Percentiles rank a stretch among this genome's conserved stretches.
These are phyloP conservation scores for Serinus canaria DNA, from an alignment of 2,113 vertebrate species.

Conservation along the genomic window DNA sequence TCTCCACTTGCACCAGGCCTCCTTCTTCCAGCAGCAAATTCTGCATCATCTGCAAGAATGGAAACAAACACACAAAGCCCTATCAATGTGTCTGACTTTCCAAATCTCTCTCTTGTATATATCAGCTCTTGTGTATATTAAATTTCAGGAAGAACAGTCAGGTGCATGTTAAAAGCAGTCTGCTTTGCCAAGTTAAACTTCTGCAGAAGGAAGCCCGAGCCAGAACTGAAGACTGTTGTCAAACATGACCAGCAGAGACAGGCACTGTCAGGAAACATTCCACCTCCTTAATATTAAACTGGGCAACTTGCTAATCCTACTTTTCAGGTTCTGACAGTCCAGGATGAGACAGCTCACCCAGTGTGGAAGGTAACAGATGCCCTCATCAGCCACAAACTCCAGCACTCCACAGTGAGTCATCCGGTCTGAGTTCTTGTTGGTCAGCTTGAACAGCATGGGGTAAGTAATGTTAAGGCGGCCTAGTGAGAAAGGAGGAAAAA, in stretches of 20 bases:
- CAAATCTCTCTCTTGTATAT: neutral
- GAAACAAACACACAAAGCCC: neutral
- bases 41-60: slow-evolving; percentile 93
- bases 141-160: neutral
- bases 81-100: neutral
- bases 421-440: slow-evolving; percentile 96
- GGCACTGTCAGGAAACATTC: neutral
- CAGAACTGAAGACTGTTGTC: neutral
- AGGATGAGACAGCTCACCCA: slow-evolving; percentile 82
- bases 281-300: neutral
- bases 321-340: neutral
- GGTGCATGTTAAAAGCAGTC: neutral
- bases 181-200: neutral
- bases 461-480: slow-evolving; percentile 98
- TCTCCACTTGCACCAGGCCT: slow-evolving; percentile 95
- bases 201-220: neutral
- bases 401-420: slow-evolving; percentile 97
- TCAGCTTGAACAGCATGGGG: slow-evolving; percentile 97
- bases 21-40: slow-evolving; percentile 96
- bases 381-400: slow-evolving; percentile 97
- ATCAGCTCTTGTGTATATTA: neutral
- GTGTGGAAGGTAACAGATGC: slow-evolving; percentile 96
- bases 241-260: neutral
- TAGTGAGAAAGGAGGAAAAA: slow-evolving; percentile 26
- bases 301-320: neutral